These are phyloP conservation scores for Sebastes itinus DNA, from an alignment of 2,797 vertebrate genomes.

Conservation along the genomic window DNA sequence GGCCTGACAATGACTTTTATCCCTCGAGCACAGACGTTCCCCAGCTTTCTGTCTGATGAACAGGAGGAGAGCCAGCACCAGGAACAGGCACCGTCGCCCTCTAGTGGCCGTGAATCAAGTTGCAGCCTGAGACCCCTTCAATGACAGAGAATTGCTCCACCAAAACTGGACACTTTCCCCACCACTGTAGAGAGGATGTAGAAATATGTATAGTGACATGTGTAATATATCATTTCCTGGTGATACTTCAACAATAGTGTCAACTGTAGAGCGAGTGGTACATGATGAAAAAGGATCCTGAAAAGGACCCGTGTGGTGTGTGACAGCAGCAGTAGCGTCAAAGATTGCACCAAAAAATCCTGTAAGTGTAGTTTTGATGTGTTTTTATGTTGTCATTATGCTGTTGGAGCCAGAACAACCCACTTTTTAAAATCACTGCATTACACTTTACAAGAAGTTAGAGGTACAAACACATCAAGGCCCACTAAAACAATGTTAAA, in stretches of 20 bases:
- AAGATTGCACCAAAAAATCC: constrained; percentile 74
- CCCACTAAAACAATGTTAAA: neutral
- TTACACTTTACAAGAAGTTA: constrained; percentile 9
- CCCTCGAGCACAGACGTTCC: constrained; percentile 96
- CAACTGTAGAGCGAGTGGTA: constrained; percentile 66
- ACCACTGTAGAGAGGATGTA: constrained; percentile 73
- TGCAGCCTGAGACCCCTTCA: constrained; percentile 89
- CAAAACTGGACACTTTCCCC: constrained; percentile 77
- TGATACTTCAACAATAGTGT: constrained; percentile 61
- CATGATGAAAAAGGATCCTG: constrained; percentile 22
- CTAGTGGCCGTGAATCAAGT: constrained; percentile 85
- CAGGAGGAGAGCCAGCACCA: constrained; percentile 84
- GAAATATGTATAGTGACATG: constrained; percentile 75
- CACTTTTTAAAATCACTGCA: neutral
- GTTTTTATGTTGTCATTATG: constrained; percentile 46
- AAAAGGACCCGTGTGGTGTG: constrained; percentile 45
- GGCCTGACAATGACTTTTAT: constrained; percentile 88
- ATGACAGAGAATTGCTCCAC: constrained; percentile 82
- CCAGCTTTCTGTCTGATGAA: constrained; percentile 90
- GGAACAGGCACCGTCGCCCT: constrained; percentile 80
- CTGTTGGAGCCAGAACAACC: constrained; percentile 20
- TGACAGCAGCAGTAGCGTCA: constrained; percentile 67
- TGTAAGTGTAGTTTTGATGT: constrained; percentile 54
- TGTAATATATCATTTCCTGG: constrained; percentile 77
- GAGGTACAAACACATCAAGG: constrained; percentile 7